Conservation (phyloP, 1,140 invertebrate species). For the Cyclina sinensis region DNA sequence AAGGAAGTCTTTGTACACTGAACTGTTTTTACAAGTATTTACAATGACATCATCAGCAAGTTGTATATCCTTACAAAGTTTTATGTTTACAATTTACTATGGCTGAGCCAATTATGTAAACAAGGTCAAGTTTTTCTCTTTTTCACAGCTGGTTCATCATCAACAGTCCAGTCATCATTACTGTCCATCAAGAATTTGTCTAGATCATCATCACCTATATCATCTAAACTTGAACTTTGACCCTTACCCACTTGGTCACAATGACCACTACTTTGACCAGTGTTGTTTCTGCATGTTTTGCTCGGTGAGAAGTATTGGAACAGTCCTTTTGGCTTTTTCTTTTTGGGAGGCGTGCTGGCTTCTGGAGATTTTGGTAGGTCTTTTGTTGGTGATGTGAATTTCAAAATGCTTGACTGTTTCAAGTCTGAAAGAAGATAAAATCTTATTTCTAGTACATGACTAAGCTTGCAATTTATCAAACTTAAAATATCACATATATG, state of each 20-base stretch:
- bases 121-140: constrained; percentile 16
- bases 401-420: constrained; percentile 24
- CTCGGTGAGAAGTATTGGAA: constrained; percentile 60
- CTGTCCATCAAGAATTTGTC: constrained; percentile 51
- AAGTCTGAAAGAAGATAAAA: constrained; percentile 43
- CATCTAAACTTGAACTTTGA: background rate
- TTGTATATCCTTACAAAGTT: too few species aligned
- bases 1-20: too few species aligned
- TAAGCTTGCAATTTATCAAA: background rate
- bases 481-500: background rate
- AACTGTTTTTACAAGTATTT: too few species aligned
- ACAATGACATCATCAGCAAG: too few species aligned
- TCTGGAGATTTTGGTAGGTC: background rate
- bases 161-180: constrained; percentile 49
- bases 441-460: background rate
- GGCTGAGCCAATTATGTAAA: too few species aligned
- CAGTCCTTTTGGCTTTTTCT: constrained; percentile 13
- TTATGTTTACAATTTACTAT: too few species aligned
- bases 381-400: constrained; percentile 21
- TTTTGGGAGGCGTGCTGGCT: background rate
- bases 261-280: background rate
- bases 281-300: background rate
- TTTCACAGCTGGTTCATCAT: constrained; percentile 40
- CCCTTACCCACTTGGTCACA: background rate
- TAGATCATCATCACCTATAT: constrained; percentile 56